These are phyloP conservation scores for Rhinoptilus africanus DNA, from an alignment of 2,113 vertebrate genomes.

Conservation along the genomic window DNA sequence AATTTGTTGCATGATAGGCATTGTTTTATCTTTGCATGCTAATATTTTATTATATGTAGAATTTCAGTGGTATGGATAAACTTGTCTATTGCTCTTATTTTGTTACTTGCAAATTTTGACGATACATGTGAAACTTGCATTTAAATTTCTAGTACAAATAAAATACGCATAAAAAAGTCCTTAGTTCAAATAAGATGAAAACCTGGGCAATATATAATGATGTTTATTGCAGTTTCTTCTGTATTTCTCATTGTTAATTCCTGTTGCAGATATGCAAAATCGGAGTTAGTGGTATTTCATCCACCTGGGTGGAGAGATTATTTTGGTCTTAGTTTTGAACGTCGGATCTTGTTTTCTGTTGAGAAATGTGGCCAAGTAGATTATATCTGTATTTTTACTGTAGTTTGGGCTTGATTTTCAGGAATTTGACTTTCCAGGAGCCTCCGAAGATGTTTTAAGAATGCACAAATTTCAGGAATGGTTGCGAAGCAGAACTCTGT, in stretches of 20 bases:
- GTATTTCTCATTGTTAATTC: not conserved
- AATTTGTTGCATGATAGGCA: not conserved
- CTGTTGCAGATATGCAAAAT: not conserved
- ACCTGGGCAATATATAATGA: not conserved
- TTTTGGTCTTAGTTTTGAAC: not conserved
- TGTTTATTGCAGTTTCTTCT: not conserved
- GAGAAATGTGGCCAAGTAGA: not conserved
- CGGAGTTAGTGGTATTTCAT: not conserved
- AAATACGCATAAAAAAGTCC: not conserved
- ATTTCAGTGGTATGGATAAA: not conserved
- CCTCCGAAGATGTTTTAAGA: not conserved
- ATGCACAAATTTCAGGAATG: not conserved
- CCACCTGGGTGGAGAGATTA: not conserved
- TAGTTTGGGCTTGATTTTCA: not conserved
- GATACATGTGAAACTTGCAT: not conserved
- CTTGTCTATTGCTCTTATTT: not conserved
- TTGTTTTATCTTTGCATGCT: not conserved
- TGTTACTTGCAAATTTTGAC: not conserved
- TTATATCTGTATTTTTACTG: not conserved
- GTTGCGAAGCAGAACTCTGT: not conserved
- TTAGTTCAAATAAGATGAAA: not conserved
- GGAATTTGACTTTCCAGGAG: not conserved
- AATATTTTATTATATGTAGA: not conserved
- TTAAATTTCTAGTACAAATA: not conserved
- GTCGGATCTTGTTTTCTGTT: not conserved